These are phyloP conservation scores for Eidolon helvum DNA, from an alignment of 2,113 vertebrate species.

Conservation along the genomic window DNA sequence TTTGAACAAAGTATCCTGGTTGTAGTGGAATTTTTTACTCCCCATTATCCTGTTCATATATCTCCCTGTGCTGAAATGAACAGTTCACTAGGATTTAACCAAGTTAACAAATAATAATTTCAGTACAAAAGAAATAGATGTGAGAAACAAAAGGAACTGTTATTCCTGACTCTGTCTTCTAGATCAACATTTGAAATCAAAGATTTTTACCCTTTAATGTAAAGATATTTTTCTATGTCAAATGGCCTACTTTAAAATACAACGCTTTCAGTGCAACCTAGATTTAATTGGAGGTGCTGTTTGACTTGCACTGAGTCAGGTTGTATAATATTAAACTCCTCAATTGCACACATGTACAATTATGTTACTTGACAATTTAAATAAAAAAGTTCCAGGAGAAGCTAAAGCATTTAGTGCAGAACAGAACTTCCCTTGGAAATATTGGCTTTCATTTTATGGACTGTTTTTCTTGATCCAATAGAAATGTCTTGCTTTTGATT, in stretches of 20 bases:
- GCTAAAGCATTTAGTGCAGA: neutral
- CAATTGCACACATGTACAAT: neutral
- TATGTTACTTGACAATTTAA: neutral
- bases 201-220: neutral
- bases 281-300: neutral
- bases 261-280: neutral
- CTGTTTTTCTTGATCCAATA: neutral
- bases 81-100: constrained; percentile 14
- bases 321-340: neutral
- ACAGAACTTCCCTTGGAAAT: neutral
- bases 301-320: neutral
- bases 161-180: constrained; percentile 27
- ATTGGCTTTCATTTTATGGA: neutral
- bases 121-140: neutral
- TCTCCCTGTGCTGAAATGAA: neutral
- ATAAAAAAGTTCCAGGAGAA: neutral
- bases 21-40: constrained; percentile 55
- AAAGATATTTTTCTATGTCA: neutral
- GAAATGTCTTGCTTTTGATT: neutral
- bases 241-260: neutral
- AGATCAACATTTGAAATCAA: neutral
- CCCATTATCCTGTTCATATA: neutral
- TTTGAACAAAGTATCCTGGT: constrained; percentile 55
- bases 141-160: neutral
- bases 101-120: constrained; percentile 5